Conservation (phyloP, 1,140 invertebrate species). For the Goniozus legneri region DNA sequence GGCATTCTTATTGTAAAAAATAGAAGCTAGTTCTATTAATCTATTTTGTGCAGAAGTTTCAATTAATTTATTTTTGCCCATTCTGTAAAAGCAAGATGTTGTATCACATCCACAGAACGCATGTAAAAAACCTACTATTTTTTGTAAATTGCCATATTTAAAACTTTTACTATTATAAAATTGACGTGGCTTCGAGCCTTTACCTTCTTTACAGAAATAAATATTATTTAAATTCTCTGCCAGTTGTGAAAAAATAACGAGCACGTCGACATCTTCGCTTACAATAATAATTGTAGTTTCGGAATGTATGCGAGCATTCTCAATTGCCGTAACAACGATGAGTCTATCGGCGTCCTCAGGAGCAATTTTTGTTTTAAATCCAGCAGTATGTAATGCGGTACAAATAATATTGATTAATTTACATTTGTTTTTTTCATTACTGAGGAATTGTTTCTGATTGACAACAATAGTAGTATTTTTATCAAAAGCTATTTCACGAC, state of each 20-base stretch:
- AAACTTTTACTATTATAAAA: slow-evolving; percentile 5
- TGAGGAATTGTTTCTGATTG: slow-evolving; percentile 8
- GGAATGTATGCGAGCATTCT: slow-evolving; percentile 3
- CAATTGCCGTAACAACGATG: slow-evolving; percentile 9
- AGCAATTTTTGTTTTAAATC: slow-evolving; percentile 1
- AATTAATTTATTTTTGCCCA: slow-evolving; percentile 12
- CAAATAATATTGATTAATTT: slow-evolving; percentile 8
- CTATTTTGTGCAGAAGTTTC: slow-evolving; percentile 4
- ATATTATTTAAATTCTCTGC: slow-evolving; percentile 1
- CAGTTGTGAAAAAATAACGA: slow-evolving; percentile 8
- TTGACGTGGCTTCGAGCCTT: background rate
- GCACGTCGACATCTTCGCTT: slow-evolving; percentile 7
- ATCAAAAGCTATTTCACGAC: slow-evolving; percentile 8
- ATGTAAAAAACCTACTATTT: slow-evolving; percentile 12
- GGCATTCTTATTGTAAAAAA: slow-evolving; percentile 11
- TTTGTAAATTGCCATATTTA: slow-evolving; percentile 7
- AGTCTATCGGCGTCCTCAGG: slow-evolving; percentile 4
- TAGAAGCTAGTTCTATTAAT: slow-evolving; percentile 5
- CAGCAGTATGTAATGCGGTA: background rate
- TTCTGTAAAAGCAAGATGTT: slow-evolving; percentile 3
- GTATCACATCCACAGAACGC: slow-evolving; percentile 2
- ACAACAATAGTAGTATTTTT: slow-evolving; percentile 3
- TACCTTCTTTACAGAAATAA: slow-evolving; percentile 6
- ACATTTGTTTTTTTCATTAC: slow-evolving; percentile 10
- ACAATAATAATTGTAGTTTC: slow-evolving; percentile 5